Base-by-base conservation (phyloP, 2,797 vertebrate genomes). In the Sciurus carolinensis region DNA sequence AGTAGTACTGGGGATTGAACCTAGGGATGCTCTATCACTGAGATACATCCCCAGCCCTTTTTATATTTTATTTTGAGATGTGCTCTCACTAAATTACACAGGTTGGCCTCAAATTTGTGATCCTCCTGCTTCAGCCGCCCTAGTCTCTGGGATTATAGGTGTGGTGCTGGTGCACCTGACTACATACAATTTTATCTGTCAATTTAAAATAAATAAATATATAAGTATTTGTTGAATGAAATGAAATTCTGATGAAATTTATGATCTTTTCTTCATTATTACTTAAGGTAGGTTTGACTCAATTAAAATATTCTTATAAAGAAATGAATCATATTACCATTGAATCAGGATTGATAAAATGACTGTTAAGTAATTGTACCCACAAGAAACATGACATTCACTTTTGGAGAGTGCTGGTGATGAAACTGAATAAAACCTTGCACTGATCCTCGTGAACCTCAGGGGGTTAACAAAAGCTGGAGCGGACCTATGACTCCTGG, bases 281-380 rank as follows among this genome's bases (percentile, higher is more conserved):
- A 92, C 26, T 95, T 59, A 79, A 97, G 15, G 36, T 18, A 76
- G 47, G 50, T 47, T 83, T 94, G 52, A 47, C 44, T 83, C 28
- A 71, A 50, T 90, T 91, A 94, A 93, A 97, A 93, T 57, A 79
- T 50, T 84, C 69, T 84, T 47, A 64, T 62, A 64, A 93, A 54
- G 57, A 94, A 96, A 77, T 54, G 5, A 64, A 87, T 87, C 33
- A 87, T 11, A 79, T 90, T 96, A 83, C 14, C 77, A 76, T 1
- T 82, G 13, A 62, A 76, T 85, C 67, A 90, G 59, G 39, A 95
- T 15, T 84, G 59, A 94, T 82, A 73, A 85, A 93, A 81, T n/a
- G 22, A 88, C 22, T 80, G 90, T 91, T 47, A 92, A 89, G 52
- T 4, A 93, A 77, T 54, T 83, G 30, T 42, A 87, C 66, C 81